Percentiles rank a stretch among this genome's conserved stretches.
Evolutionary conservation across 2,797 vertebrate species (phyloP).

Genomic region (Nasua narica): DNA sequence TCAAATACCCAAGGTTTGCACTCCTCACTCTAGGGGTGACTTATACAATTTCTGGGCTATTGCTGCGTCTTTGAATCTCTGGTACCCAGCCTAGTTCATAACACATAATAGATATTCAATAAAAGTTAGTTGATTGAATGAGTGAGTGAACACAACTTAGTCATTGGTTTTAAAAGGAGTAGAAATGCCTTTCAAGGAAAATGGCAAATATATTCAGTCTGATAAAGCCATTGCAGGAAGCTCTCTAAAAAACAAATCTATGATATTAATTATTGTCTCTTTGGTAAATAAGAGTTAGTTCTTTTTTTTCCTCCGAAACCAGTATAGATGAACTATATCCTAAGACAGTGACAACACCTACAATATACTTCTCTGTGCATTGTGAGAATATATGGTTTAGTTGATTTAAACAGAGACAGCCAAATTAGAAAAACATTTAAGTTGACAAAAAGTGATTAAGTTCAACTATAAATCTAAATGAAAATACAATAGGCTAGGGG

Average conservation of each 20-base stretch:
- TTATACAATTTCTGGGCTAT: not conserved
- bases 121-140: not conserved
- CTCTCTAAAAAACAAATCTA: not conserved
- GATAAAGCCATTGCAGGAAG: not conserved
- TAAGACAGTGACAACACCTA: not conserved
- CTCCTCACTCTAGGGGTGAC: not conserved
- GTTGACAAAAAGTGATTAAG: not conserved
- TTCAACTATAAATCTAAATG: not conserved
- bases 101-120: not conserved
- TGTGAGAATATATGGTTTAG: not conserved
- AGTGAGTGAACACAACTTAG: not conserved
- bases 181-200: conserved; percentile 37
- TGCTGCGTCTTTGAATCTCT: not conserved
- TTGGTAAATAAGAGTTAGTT: not conserved
- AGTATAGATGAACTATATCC: not conserved
- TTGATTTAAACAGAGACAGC: not conserved
- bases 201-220: not conserved
- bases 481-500: not conserved
- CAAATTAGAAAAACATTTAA: not conserved
- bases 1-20: not conserved
- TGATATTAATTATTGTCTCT: not conserved
- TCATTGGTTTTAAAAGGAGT: not conserved
- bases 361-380: not conserved
- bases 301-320: not conserved
- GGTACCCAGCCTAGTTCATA: not conserved